Evolutionary conservation across 2,888 invertebrate species (phyloP).

Genomic region (Adineta ricciae): DNA sequence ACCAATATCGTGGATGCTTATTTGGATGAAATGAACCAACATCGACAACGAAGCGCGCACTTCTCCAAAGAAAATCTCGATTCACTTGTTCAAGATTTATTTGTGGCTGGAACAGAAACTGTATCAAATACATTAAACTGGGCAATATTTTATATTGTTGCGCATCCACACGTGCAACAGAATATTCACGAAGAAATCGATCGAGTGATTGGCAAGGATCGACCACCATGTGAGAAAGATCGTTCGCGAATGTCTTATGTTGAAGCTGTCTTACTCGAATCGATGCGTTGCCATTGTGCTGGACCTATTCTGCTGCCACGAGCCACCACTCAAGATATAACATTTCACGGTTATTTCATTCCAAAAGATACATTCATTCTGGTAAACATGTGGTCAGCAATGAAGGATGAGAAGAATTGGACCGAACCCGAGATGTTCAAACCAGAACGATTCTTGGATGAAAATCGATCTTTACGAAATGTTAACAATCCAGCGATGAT

Average conservation of each 20-base stretch:
- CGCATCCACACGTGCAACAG: conserved; percentile 24
- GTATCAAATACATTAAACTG: conserved; percentile 26
- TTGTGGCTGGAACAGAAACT: conserved; percentile 33
- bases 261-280: conserved; percentile 31
- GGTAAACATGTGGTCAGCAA: conserved; percentile 33
- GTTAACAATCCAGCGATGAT: conserved; percentile 32
- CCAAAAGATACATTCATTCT: conserved; percentile 32
- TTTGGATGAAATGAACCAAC: conserved; percentile 1
- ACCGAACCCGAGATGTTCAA: conserved; percentile 24
- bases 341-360: conserved; percentile 20
- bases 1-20: conserved; percentile 18
- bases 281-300: conserved; percentile 30
- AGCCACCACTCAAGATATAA: conserved; percentile 29
- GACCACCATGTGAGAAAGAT: conserved; percentile 26
- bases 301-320: conserved; percentile 31
- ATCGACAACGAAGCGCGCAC: not conserved
- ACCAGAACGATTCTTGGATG: conserved; percentile 29
- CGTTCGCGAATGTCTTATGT: conserved; percentile 8
- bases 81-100: conserved; percentile 33
- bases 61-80: conserved; percentile 29
- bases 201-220: conserved; percentile 24
- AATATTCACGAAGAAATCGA: conserved; percentile 25
- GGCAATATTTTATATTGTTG: conserved; percentile 26
- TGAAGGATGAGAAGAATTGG: conserved; percentile 32
- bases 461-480: conserved; percentile 18